These are phyloP conservation scores for Eulemur coronatus DNA, from an alignment of 2,797 vertebrate genomes.

Conservation along the genomic window DNA sequence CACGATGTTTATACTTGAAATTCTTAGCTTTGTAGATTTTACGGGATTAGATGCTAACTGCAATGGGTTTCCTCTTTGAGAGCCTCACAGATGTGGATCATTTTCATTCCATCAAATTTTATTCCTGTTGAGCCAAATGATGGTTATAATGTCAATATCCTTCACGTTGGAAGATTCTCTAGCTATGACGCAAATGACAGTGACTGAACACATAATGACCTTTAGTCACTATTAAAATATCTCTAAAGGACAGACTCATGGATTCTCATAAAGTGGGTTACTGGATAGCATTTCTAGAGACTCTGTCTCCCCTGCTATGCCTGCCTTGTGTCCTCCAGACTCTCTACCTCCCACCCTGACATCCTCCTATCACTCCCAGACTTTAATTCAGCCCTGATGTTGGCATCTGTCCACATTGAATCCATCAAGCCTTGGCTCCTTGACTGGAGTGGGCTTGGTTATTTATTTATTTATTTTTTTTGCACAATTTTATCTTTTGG, in stretches of 20 bases:
- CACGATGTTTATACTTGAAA: neutral
- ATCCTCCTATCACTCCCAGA: fast-evolving
- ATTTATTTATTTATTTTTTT: neutral
- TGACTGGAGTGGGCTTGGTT: neutral
- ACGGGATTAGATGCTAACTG: neutral
- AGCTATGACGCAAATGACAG: neutral
- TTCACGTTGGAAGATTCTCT: neutral
- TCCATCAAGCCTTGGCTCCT: neutral
- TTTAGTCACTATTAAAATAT: neutral
- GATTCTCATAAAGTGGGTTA: neutral
- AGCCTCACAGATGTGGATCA: neutral
- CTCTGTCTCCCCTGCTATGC: neutral
- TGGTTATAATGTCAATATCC: neutral
- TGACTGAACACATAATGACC: neutral
- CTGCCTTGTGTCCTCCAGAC: neutral
- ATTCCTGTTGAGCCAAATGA: neutral
- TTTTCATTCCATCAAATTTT: constrained; percentile 14
- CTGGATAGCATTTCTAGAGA: neutral
- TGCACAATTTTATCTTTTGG: neutral
- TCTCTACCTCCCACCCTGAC: fast-evolving
- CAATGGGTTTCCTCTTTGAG: neutral
- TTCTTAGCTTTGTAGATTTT: constrained; percentile 38
- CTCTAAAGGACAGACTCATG: neutral
- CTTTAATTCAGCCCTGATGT: neutral
- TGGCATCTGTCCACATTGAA: neutral